Conservation (phyloP, 2,797 vertebrate species). For the Bradypus variegatus region DNA sequence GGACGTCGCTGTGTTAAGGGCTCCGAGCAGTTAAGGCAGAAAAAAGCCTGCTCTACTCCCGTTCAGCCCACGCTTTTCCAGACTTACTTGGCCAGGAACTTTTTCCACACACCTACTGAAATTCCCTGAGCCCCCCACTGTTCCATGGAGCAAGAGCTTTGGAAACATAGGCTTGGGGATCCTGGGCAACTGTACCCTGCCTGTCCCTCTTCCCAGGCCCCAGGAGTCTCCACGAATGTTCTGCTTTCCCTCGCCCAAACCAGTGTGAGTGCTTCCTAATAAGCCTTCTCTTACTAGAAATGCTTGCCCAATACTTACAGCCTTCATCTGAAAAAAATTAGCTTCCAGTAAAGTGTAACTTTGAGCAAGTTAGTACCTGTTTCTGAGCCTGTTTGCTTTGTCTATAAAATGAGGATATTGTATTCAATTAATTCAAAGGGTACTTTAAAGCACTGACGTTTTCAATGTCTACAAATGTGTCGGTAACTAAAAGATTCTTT, state of each 20-base stretch:
- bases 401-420: not conserved
- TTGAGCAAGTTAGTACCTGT: not conserved
- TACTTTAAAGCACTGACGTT: not conserved
- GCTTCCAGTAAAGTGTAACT: not conserved
- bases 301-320: not conserved
- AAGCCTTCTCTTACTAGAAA: not conserved
- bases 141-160: constrained; percentile 2
- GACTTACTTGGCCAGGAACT: not conserved
- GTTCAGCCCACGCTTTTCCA: not conserved
- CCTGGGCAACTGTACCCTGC: not conserved
- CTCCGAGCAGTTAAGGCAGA: not conserved
- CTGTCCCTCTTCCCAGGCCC: not conserved
- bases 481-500: not conserved
- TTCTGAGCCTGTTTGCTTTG: not conserved
- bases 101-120: not conserved
- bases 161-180: not conserved
- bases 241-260: not conserved
- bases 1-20: not conserved
- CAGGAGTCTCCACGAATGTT: not conserved
- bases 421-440: constrained; percentile 7
- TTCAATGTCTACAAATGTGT: not conserved
- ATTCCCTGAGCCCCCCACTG: not conserved
- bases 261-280: not conserved
- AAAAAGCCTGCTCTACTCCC: not conserved
- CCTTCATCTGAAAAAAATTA: not conserved